Conservation (phyloP, 2,797 vertebrate genomes). For the Mormyrus hasselquistii region DNA sequence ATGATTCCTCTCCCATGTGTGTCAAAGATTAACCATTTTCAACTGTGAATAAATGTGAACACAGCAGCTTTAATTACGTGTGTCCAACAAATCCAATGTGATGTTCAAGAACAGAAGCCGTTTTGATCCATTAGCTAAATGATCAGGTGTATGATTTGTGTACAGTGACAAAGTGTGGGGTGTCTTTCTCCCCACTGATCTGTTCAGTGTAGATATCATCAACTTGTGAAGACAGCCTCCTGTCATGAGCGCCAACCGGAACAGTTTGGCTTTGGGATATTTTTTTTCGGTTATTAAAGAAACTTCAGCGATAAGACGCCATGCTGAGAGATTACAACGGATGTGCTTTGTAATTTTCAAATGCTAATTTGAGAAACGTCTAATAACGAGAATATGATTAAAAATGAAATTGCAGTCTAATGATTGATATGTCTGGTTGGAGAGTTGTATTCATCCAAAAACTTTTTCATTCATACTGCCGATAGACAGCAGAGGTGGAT, state of each 20-base stretch:
- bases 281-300: not conserved
- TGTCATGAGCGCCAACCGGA: not conserved
- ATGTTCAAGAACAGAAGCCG: not conserved
- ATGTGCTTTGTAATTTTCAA: conserved; percentile 1
- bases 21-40: not conserved
- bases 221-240: not conserved
- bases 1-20: not conserved
- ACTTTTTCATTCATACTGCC: not conserved
- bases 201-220: not conserved
- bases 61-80: not conserved
- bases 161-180: not conserved
- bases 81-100: not conserved
- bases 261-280: not conserved
- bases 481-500: not conserved
- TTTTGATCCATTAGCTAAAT: not conserved
- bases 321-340: not conserved
- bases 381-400: not conserved
- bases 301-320: not conserved
- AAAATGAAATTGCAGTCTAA: not conserved
- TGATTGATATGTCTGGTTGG: not conserved
- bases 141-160: not conserved
- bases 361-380: conserved; percentile 2
- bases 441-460: not conserved
- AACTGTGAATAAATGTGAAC: not conserved
- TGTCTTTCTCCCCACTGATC: not conserved